phyloP scores from a whole-genome alignment of 2,888 invertebrate species.

The Fragum whitleyi region DNA sequence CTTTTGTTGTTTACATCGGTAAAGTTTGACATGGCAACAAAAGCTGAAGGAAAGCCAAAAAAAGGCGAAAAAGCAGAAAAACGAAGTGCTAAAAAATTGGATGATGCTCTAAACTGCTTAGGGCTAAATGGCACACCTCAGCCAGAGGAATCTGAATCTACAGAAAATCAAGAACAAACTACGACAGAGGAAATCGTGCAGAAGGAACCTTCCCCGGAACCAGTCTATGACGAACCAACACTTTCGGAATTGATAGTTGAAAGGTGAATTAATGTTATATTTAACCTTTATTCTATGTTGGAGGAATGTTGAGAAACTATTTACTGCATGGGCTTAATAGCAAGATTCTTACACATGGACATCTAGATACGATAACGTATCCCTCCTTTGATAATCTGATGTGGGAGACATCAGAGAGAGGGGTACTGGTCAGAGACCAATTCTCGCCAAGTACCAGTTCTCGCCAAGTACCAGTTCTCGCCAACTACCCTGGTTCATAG shows the following conservation, averaged over 20 bases:
- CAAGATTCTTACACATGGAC: no score
- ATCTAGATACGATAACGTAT: no score
- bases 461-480: no score
- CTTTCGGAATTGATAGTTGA: conserved; percentile 83
- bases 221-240: conserved; percentile 82
- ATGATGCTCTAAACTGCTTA: conserved; percentile 71
- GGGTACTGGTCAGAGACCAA: no score
- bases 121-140: conserved; percentile 74
- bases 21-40: conserved; percentile 77
- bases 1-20: conserved; percentile 68
- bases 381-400: no score
- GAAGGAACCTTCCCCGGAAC: conserved; percentile 77
- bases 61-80: conserved; percentile 77
- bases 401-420: no score
- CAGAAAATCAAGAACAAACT: conserved; percentile 46
- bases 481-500: no score
- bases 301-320: neutral
- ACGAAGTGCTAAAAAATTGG: conserved; percentile 76
- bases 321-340: no score
- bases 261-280: conserved; percentile 66
- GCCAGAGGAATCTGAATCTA: conserved; percentile 62
- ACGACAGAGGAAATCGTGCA: conserved; percentile 60
- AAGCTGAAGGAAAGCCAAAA: conserved; percentile 73
- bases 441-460: no score
- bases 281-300: no score